Conservation (phyloP, 1,140 invertebrate genomes). For the Drosophila prosaltans region DNA sequence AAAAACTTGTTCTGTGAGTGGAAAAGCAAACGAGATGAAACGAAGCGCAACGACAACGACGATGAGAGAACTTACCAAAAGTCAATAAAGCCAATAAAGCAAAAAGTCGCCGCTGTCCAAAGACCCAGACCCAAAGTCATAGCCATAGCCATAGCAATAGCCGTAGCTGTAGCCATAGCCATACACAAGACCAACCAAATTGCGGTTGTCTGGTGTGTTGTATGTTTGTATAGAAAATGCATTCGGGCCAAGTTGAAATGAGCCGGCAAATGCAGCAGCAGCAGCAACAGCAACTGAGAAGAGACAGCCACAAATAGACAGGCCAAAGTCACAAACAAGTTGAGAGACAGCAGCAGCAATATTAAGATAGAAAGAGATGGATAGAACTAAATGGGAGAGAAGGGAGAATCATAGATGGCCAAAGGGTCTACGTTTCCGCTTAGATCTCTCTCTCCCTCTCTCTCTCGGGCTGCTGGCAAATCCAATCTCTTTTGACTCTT, state of each 20-base stretch:
- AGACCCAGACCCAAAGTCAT: slow-evolving; percentile 19
- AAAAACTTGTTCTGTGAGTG: slow-evolving; percentile 42
- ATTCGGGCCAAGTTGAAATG: slow-evolving; percentile 79
- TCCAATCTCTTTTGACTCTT: slow-evolving; percentile 51
- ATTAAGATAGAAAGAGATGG: slow-evolving; percentile 14
- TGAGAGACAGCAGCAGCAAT: slow-evolving; percentile 21
- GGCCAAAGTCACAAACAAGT: slow-evolving; percentile 43
- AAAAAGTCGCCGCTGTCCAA: slow-evolving; percentile 62
- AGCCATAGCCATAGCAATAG: not conserved
- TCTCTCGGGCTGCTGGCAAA: slow-evolving; percentile 9
- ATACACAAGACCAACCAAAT: slow-evolving; percentile 55
- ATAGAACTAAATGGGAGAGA: slow-evolving; percentile 24
- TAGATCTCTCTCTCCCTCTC: not conserved
- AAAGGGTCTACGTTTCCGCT: slow-evolving; percentile 39
- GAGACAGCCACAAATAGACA: slow-evolving; percentile 52
- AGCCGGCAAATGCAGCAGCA: slow-evolving; percentile 74
- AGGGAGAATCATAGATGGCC: slow-evolving; percentile 34
- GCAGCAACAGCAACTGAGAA: slow-evolving; percentile 45
- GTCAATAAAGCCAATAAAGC: slow-evolving; percentile 80
- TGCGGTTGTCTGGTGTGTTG: slow-evolving; percentile 57
- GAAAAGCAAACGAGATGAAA: slow-evolving; percentile 52
- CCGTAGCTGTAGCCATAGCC: slow-evolving; percentile 13
- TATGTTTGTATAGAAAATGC: slow-evolving; percentile 77
- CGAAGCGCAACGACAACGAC: slow-evolving; percentile 28
- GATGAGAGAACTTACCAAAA: slow-evolving; percentile 70